Evolutionary conservation across 2,888 invertebrate genomes (phyloP).

Genomic region (Diplolepis rosae): DNA sequence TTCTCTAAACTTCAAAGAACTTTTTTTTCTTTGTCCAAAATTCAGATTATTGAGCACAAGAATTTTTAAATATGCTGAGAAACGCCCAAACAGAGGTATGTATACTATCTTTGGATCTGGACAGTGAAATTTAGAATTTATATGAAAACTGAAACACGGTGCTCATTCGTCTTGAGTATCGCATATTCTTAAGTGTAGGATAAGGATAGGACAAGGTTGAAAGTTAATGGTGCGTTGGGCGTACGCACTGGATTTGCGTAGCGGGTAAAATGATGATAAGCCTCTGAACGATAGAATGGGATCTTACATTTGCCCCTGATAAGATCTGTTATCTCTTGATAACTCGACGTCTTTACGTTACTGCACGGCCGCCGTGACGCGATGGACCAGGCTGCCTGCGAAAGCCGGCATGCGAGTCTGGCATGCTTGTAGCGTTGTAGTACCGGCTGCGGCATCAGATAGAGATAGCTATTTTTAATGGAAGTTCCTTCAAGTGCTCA

Average conservation of each 20-base stretch:
- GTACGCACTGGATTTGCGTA: background rate
- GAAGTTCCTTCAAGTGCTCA: conserved; percentile 61
- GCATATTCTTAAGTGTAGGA: background rate
- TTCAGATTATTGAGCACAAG: too few species aligned
- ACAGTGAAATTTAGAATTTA: too few species aligned
- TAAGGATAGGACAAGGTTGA: background rate
- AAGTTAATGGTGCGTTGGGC: background rate
- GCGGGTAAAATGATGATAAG: conserved; percentile 56
- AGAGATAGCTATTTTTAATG: conserved; percentile 71
- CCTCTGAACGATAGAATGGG: conserved; percentile 59
- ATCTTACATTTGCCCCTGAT: conserved; percentile 67
- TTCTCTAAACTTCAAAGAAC: too few species aligned
- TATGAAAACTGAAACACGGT: too few species aligned
- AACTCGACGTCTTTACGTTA: conserved; percentile 58
- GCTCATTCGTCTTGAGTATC: too few species aligned
- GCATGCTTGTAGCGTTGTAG: conserved; percentile 56
- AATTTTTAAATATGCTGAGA: too few species aligned
- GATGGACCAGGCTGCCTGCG: conserved; percentile 34
- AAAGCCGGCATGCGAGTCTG: conserved; percentile 44
- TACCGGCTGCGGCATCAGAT: conserved; percentile 58
- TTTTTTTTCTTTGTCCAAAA: too few species aligned
- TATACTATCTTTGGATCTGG: too few species aligned
- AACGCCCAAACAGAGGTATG: too few species aligned
- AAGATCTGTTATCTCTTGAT: conserved; percentile 69
- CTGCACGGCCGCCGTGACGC: too few species aligned